Base-by-base conservation (phyloP, 2,113 vertebrate genomes). In the Physeter macrocephalus region DNA sequence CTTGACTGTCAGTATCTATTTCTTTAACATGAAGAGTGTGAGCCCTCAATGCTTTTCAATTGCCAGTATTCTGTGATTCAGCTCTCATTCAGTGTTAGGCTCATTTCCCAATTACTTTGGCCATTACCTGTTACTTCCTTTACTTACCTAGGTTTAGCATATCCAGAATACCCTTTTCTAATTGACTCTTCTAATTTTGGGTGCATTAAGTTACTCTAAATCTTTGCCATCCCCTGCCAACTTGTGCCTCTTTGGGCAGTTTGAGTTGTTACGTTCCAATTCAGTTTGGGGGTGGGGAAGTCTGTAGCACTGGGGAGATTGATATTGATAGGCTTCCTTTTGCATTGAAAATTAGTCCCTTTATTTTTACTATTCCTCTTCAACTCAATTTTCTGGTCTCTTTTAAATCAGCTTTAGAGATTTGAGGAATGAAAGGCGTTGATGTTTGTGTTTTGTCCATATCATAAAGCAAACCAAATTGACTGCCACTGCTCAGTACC, bases 381-480 rank as follows among this genome's bases (percentile, higher is more conserved):
- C 34, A 95, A 39, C 36, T 89, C 27, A 43, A 13, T 77, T 88
- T 93, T 78, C 21, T 80, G 34, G 20, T 93, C 95, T 82, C 39
- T 91, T 84, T 81, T 49, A 82, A 89, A 78, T 87, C n/a, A 88
- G 43, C 31, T 75, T 90, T 90, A 78, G 69, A 69, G 88, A 80
- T 54, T 20, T 72, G 90, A 89, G 59, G 31, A 59, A 34, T 61
- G 31, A 39, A 61, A 36, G 31, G 54, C 57, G 49, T 94, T 61
- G n/a, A 27, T 67, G 75, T 93, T 82, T 95, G 49, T 91, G 20
- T 69, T 85, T 83, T 66, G 61, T 75, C 7, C 25, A 85, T 21
- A 69, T 90, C 64, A 90, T 21, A 89, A 96, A 92, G 66, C 52
- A 88, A 95, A 92, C 36, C n/a, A 39, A 67, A 77, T 36, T 49